A percentile compares a stretch with the other conserved stretches of the same genome.
These are phyloP conservation scores for Acleris literana DNA, from an alignment of 2,888 invertebrate species.

Conservation along the genomic window DNA sequence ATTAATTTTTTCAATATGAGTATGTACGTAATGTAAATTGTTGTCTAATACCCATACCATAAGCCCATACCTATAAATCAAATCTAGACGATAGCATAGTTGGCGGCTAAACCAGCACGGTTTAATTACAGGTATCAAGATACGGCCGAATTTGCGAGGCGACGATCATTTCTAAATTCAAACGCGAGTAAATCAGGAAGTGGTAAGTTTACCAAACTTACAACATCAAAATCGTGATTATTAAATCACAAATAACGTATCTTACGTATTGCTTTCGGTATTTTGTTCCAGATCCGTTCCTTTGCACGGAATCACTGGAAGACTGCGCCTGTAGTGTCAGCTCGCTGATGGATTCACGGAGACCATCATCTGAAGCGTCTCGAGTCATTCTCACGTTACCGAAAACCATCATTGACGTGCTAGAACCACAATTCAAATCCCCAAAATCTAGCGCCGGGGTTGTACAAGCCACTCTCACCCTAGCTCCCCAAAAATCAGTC, in stretches of 20 bases:
- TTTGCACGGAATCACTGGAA: constrained; percentile 80
- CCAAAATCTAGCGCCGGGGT: constrained; percentile 78
- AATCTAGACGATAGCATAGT: too few species aligned
- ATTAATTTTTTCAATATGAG: too few species aligned
- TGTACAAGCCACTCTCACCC: constrained; percentile 86
- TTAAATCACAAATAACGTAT: too few species aligned
- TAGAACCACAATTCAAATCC: constrained; percentile 82
- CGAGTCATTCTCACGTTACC: constrained; percentile 80
- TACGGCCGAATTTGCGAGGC: constrained; percentile 87
- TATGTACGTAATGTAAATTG: too few species aligned
- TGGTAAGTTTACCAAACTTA: constrained; percentile 66
- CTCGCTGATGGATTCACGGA: constrained; percentile 86
- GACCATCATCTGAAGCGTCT: constrained; percentile 83
- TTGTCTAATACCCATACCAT: too few species aligned
- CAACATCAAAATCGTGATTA: not conserved
- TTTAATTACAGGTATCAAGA: constrained; percentile 85
- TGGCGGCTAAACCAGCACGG: not conserved
- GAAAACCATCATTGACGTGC: constrained; percentile 78
- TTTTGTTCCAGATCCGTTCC: constrained; percentile 79
- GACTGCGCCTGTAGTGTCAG: constrained; percentile 88
- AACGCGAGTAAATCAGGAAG: constrained; percentile 85
- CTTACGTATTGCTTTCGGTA: not conserved
- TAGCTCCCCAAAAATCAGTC: constrained; percentile 83
- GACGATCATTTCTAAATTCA: constrained; percentile 83
- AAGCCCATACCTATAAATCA: too few species aligned